phyloP scores from a whole-genome alignment of 2,797 vertebrate species.

The Fundulus diaphanus region DNA sequence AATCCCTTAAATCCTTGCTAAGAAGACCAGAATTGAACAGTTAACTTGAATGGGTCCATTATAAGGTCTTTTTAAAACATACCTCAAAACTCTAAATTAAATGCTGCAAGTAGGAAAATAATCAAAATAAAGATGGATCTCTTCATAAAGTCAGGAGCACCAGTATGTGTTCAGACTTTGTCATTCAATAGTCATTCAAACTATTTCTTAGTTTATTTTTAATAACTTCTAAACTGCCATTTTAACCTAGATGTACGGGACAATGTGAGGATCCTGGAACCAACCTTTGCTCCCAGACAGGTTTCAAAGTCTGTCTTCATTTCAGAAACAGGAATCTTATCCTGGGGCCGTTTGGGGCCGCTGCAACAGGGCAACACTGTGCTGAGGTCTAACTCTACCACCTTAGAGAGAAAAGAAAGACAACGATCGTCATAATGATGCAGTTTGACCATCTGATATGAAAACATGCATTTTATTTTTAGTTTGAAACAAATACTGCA shows the following conservation, averaged over 20 bases:
- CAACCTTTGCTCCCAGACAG: slow-evolving; percentile 92
- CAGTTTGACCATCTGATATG: neutral
- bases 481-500: neutral
- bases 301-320: slow-evolving; percentile 94
- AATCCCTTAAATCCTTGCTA: slow-evolving; percentile 99
- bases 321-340: slow-evolving; percentile 90
- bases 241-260: too few relatives aligned
- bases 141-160: too few relatives aligned
- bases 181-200: too few relatives aligned
- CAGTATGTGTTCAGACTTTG: too few relatives aligned
- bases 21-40: slow-evolving; percentile 4
- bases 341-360: slow-evolving; percentile 96
- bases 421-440: neutral
- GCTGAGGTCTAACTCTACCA: slow-evolving; percentile 90
- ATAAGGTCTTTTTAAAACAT: neutral
- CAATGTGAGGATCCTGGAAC: accelerated
- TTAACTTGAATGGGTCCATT: neutral
- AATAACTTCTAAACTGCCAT: too few relatives aligned
- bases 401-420: slow-evolving; percentile 76
- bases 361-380: slow-evolving; percentile 95
- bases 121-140: too few relatives aligned
- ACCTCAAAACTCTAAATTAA: too few relatives aligned
- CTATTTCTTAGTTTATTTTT: too few relatives aligned
- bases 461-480: neutral
- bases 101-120: too few relatives aligned